Conservation (phyloP, 2,113 vertebrate genomes). For the Proteles cristata region DNA sequence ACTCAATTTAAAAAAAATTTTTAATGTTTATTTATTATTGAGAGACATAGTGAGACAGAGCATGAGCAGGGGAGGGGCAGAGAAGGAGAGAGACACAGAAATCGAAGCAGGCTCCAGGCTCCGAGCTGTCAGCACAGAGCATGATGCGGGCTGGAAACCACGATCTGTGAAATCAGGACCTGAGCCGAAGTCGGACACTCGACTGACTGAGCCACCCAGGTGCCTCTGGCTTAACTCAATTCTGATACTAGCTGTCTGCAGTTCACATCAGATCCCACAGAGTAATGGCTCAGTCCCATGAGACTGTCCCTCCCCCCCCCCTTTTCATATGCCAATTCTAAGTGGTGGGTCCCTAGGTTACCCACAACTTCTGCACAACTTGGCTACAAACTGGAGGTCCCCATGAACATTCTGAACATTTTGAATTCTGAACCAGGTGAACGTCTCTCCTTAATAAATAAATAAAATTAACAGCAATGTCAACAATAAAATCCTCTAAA, state of each 20-base stretch:
- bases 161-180: too few relatives aligned
- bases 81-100: too few relatives aligned
- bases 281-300: background rate
- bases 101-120: too few relatives aligned
- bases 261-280: background rate
- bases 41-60: too few relatives aligned
- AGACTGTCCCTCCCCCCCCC: background rate
- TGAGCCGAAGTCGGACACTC: too few relatives aligned
- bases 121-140: too few relatives aligned
- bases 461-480: conserved; percentile 45
- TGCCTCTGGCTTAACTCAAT: background rate
- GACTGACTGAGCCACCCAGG: too few relatives aligned
- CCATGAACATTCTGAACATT: background rate
- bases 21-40: too few relatives aligned
- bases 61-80: too few relatives aligned
- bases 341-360: background rate
- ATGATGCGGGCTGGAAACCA: too few relatives aligned
- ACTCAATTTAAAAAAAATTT: background rate
- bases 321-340: background rate
- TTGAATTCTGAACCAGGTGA: conserved; percentile 22
- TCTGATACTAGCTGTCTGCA: background rate
- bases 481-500: conserved; percentile 43
- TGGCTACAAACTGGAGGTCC: background rate
- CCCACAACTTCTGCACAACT: background rate
- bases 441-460: background rate